Conservation (phyloP, 1,140 invertebrate genomes). For the Wasmannia auropunctata region DNA sequence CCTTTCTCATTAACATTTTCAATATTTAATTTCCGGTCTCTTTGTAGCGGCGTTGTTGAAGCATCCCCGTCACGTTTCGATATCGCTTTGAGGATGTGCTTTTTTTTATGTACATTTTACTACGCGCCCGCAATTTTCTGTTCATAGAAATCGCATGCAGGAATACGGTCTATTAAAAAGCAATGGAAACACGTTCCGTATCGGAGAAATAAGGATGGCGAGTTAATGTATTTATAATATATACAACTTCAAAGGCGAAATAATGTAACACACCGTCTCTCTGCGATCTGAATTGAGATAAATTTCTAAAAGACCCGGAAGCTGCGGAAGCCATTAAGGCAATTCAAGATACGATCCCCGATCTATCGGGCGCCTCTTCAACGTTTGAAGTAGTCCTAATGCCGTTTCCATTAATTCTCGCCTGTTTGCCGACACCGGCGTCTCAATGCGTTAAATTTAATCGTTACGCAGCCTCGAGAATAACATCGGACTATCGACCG, state of each 20-base stretch:
- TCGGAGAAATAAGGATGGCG: not conserved
- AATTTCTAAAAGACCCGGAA: not conserved
- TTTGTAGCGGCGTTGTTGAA: not conserved
- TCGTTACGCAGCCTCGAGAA: not conserved
- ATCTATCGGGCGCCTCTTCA: not conserved
- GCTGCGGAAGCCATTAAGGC: too few species aligned
- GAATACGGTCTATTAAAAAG: conserved; percentile 24
- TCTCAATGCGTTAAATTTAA: conserved; percentile 2
- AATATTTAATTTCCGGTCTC: conserved; percentile 46
- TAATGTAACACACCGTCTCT: not conserved
- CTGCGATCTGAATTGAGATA: not conserved
- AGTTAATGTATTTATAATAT: conserved; percentile 7
- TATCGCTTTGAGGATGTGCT: conserved; percentile 12
- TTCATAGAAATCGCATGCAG: conserved; percentile 6
- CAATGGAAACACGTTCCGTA: not conserved
- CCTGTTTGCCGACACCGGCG: not conserved
- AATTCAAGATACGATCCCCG: not conserved
- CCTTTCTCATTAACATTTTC: conserved; percentile 23
- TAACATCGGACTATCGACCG: not conserved
- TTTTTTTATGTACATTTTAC: conserved; percentile 1
- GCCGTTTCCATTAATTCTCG: not conserved
- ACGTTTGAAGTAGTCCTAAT: not conserved
- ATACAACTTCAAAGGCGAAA: not conserved
- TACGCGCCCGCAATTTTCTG: not conserved
- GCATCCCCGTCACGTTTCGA: conserved; percentile 14